phyloP scores from a whole-genome alignment of 37 sponge, comb jelly and placozoan genomes.

The Lycopodina hypogea region DNA sequence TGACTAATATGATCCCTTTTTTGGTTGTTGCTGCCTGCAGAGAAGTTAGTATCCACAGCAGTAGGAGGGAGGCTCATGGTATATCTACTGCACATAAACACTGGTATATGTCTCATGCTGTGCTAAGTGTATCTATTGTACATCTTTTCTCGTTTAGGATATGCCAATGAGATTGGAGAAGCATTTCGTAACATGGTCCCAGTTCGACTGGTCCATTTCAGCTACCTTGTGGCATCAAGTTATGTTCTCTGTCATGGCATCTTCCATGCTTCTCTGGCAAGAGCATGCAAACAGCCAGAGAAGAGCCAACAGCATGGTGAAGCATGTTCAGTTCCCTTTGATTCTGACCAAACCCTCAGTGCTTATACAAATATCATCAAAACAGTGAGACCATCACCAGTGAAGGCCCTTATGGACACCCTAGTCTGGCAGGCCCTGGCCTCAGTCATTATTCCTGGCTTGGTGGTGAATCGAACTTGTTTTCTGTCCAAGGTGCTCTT shows the following conservation, averaged over 20 bases:
- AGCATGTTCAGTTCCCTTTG: too few species aligned
- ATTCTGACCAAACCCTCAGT: not conserved
- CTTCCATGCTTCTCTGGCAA: conserved; percentile 4
- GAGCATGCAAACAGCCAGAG: not conserved
- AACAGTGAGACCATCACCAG: not conserved
- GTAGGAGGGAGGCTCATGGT: too few species aligned
- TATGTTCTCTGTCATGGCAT: conserved; percentile 56
- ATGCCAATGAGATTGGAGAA: conserved; percentile 73
- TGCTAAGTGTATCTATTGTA: too few species aligned
- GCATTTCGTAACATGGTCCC: conserved; percentile 54
- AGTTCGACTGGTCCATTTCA: conserved; percentile 32
- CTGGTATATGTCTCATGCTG: too few species aligned
- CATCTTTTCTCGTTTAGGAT: too few species aligned
- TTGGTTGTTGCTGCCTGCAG: too few species aligned
- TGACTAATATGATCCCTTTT: too few species aligned
- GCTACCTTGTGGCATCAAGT: conserved; percentile 42
- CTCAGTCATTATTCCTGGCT: conserved; percentile 63
- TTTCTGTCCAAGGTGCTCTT: conserved; percentile 9
- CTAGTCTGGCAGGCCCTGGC: conserved; percentile 70
- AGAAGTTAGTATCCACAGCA: too few species aligned
- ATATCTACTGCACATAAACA: too few species aligned
- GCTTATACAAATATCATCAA: not conserved
- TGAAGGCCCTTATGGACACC: conserved; percentile 40
- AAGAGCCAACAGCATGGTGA: not conserved
- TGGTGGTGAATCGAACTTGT: conserved; percentile 55